Conservation (phyloP, 2,113 vertebrate species). For the Dendropsophus ebraccatus region DNA sequence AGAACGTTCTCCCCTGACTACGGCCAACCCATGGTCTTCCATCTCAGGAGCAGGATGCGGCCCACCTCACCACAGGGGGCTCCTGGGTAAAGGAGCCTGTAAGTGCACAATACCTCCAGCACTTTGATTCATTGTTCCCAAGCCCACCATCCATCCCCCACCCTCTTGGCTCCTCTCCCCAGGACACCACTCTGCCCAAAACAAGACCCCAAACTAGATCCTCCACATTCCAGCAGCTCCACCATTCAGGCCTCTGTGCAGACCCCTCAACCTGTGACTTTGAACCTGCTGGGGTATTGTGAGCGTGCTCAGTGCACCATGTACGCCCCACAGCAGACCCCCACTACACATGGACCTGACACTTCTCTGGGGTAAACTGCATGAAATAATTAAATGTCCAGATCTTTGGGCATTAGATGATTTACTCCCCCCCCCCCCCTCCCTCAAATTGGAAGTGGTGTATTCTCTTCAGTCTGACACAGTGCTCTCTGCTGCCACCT, state of each 20-base stretch:
- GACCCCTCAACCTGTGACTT: conserved; percentile 66
- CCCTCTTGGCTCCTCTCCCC: conserved; percentile 61
- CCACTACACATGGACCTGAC: too few species aligned
- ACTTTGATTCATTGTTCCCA: conserved; percentile 60
- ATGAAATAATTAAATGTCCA: too few species aligned
- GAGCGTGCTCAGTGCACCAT: too few species aligned
- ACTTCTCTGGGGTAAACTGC: background rate
- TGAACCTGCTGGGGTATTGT: conserved; percentile 61
- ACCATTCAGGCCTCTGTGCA: conserved; percentile 63
- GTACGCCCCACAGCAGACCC: too few species aligned
- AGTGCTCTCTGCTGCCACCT: too few species aligned
- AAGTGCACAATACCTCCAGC: conserved; percentile 60
- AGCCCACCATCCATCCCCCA: conserved; percentile 51
- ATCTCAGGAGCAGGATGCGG: conserved; percentile 9
- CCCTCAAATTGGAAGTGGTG: too few species aligned
- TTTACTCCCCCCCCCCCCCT: too few species aligned
- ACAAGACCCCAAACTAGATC: conserved; percentile 48
- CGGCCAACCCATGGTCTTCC: too few species aligned
- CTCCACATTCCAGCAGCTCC: conserved; percentile 62
- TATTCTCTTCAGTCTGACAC: too few species aligned
- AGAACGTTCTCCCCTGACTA: too few species aligned
- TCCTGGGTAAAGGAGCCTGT: conserved; percentile 4
- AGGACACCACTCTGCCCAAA: conserved; percentile 56
- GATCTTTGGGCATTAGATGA: too few species aligned
- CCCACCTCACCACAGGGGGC: conserved; percentile 59